Base-by-base conservation (phyloP, 37 sponge, comb jelly and placozoan genomes). In the Tethya wilhelma region DNA sequence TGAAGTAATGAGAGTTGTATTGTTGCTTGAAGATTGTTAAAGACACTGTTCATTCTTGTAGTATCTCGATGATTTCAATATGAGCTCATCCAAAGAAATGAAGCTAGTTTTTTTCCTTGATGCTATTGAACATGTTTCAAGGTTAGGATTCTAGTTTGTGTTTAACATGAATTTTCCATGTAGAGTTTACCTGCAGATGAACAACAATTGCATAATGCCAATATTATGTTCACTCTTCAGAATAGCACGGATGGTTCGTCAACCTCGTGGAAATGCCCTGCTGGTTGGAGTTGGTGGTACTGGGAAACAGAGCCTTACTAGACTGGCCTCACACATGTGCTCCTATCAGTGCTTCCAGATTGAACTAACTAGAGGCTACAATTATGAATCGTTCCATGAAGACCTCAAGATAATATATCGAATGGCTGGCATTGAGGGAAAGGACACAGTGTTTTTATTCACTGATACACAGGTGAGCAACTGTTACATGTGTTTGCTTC, bases 251-350 rank as follows among this genome's bases (percentile, higher is more conserved):
- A 98, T 98, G 91, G 86, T 94, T 0, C 83, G 99, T 1, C 99
- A 98, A 82, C 97, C 99, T 12, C 80, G 95, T 22, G 99, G 99
- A 2, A 98, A 98, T 72, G 99, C 99, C 29, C 93, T 98, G 12
- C 90, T 98, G 28, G 97, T 98, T n/a, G 99, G 99, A 12, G 93
- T 98, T 17, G 99, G 99, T 38, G 99, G 99, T 28, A 96, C 95
- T 32, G 99, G 99, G 22, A 96, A 96, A 55, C 99, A 98, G 85
- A 96, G 97, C 87, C 84, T 98, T 26, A 98, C 99, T 23, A 38
- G 96, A 71, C 83, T 98, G 46, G 99, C 99, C n/a, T 87, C 94
- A 30, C 97, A 96, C 84, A 98, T 98, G 79, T 77, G 81, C 67
- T 94, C 92, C 28, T 98, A 96, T 88, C 84, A 90, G 58, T 98